These are phyloP conservation scores for Campoletis raptor DNA, from an alignment of 2,888 invertebrate species.

Conservation along the genomic window DNA sequence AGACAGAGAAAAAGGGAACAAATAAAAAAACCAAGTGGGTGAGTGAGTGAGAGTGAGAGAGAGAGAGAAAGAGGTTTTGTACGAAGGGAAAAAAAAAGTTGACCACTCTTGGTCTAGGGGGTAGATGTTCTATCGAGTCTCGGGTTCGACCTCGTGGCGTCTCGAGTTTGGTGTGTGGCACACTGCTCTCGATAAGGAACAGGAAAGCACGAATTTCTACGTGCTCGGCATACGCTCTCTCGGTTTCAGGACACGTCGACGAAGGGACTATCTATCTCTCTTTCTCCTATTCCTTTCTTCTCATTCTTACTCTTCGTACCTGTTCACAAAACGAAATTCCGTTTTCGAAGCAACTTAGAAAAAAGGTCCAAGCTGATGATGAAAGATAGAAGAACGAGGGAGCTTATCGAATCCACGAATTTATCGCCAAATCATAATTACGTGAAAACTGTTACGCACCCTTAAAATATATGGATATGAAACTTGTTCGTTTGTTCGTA, in stretches of 20 bases:
- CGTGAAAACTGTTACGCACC: conserved; percentile 54
- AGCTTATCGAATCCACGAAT: conserved; percentile 64
- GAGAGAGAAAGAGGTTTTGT: conserved; percentile 3
- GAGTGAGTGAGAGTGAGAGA: background rate
- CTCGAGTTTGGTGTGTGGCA: conserved; percentile 57
- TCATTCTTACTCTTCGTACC: conserved; percentile 2
- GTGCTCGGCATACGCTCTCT: conserved; percentile 77
- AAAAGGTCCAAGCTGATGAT: conserved; percentile 27
- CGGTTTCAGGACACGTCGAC: conserved; percentile 66
- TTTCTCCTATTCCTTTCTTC: conserved; percentile 9
- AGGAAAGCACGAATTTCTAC: conserved; percentile 80
- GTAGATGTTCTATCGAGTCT: conserved; percentile 21
- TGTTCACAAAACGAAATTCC: conserved; percentile 54
- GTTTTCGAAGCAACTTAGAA: conserved; percentile 44
- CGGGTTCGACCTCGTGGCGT: conserved; percentile 49
- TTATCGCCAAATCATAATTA: conserved; percentile 66
- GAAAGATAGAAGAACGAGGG: background rate
- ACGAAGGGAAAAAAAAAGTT: conserved; percentile 35
- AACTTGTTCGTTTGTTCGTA: conserved; percentile 20
- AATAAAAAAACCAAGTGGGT: background rate
- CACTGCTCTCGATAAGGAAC: conserved; percentile 74
- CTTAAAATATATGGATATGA: background rate
- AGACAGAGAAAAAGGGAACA: conserved; percentile 6
- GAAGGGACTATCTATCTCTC: conserved; percentile 5
- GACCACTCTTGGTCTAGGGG: conserved; percentile 25